phyloP scores from a whole-genome alignment of 2,113 vertebrate genomes.

The Clarias gariepinus region DNA sequence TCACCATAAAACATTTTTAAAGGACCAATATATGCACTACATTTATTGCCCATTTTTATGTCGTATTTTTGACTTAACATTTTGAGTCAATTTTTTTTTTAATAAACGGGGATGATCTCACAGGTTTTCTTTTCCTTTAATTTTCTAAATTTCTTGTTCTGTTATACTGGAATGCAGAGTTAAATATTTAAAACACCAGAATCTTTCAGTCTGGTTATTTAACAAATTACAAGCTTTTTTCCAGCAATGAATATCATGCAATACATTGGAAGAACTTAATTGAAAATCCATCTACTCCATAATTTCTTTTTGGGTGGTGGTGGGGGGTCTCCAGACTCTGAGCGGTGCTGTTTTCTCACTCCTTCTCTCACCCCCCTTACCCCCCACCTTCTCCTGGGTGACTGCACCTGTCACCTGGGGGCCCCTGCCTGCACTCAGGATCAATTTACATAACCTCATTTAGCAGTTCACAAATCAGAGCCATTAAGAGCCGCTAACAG shows the following conservation, averaged over 20 bases:
- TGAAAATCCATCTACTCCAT: conserved; percentile 46
- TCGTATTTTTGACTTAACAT: not conserved
- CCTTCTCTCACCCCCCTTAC: conserved; percentile 50
- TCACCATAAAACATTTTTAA: not conserved
- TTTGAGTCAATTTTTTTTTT: too few relatives aligned
- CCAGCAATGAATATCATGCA: conserved; percentile 31
- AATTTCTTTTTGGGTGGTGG: conserved; percentile 26
- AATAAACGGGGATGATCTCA: not conserved
- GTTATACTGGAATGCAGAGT: not conserved
- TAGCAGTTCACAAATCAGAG: conserved; percentile 99
- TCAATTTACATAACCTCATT: conserved; percentile 99
- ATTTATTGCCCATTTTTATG: not conserved
- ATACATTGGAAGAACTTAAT: conserved; percentile 29
- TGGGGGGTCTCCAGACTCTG: conserved; percentile 30
- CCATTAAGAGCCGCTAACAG: conserved; percentile 99
- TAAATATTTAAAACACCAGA: conserved; percentile 16
- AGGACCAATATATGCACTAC: not conserved
- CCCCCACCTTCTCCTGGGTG: conserved; percentile 74
- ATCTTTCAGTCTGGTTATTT: conserved; percentile 5
- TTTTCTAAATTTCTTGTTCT: conserved; percentile 36
- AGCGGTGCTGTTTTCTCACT: conserved; percentile 49
- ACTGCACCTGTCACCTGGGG: conserved; percentile 99
- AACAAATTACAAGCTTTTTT: conserved; percentile 24
- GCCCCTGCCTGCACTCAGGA: conserved; percentile 96
- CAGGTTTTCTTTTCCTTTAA: conserved; percentile 6